phyloP scores from a whole-genome alignment of 2,113 vertebrate genomes.

The Zapus hudsonius region DNA sequence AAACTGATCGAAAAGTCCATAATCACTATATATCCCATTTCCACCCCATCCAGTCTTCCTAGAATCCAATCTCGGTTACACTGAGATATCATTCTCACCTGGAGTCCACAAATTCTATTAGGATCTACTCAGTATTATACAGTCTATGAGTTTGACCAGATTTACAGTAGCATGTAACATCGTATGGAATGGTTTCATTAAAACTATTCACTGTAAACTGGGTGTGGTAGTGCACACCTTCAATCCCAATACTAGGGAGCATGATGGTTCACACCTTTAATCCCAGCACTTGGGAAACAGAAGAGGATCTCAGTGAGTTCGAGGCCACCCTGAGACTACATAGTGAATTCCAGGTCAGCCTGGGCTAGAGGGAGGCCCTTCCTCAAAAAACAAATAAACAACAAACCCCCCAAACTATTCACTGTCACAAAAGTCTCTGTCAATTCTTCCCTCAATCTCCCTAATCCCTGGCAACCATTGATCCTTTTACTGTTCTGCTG shows the following conservation, averaged over 20 bases:
- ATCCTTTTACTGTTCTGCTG: neutral
- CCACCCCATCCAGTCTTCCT: neutral
- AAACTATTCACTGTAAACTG: neutral
- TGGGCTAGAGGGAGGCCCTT: too few relatives aligned
- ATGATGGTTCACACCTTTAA: too few relatives aligned
- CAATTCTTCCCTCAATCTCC: neutral
- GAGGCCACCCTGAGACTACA: too few relatives aligned
- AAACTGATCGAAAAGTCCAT: too few relatives aligned
- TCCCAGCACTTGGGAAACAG: too few relatives aligned
- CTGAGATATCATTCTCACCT: neutral
- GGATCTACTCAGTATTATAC: too few relatives aligned
- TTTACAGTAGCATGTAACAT: neutral
- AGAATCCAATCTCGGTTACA: neutral
- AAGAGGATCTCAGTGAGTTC: too few relatives aligned
- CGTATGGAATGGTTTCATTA: neutral
- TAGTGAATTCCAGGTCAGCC: too few relatives aligned
- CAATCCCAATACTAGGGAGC: too few relatives aligned
- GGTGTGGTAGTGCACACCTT: too few relatives aligned
- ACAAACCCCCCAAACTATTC: too few relatives aligned
- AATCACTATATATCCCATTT: neutral
- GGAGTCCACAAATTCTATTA: neutral
- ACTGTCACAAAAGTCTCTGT: neutral
- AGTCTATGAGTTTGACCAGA: neutral
- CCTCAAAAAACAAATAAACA: too few relatives aligned
- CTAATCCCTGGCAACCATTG: neutral